A percentile compares a stretch with the other conserved stretches of the same genome.
Evolutionary conservation across 2,888 invertebrate genomes (phyloP).

Genomic region (Labia minor): DNA sequence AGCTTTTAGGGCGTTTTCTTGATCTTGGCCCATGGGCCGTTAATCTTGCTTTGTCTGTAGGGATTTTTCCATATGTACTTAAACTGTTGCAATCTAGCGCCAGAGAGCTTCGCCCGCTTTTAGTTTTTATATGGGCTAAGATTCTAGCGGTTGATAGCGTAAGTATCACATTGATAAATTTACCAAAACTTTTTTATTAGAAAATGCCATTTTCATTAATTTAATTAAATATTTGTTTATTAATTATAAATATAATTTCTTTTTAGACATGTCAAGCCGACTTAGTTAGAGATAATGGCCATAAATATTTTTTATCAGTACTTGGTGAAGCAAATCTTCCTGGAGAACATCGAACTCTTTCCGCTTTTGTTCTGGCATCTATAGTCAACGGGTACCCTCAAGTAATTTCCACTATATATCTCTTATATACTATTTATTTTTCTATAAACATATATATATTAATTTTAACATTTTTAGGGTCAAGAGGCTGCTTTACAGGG

Average conservation of each 20-base stretch:
- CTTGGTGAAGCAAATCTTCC: conserved; percentile 40
- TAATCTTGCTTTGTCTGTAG: conserved; percentile 87
- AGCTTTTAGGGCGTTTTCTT: conserved; percentile 83
- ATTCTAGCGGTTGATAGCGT: conserved; percentile 92
- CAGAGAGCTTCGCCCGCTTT: conserved; percentile 76
- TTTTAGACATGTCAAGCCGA: conserved; percentile 86
- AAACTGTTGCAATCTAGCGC: conserved; percentile 93
- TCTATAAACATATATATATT: background rate
- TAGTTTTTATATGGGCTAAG: conserved; percentile 99
- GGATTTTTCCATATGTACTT: conserved; percentile 97
- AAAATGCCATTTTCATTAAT: conserved; percentile 18
- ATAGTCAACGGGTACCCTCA: conserved; percentile 80
- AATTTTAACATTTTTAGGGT: conserved; percentile 38
- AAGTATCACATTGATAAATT: conserved; percentile 36
- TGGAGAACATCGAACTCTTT: conserved; percentile 79
- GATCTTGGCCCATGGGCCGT: conserved; percentile 96
- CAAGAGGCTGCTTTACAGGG: conserved; percentile 87
- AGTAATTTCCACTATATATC: no score
- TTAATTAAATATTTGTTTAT: no score
- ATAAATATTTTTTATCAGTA: conserved; percentile 88
- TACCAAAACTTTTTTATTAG: background rate
- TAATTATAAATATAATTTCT: conserved; percentile 19
- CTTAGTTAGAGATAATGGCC: conserved; percentile 83
- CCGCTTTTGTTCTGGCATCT: conserved; percentile 88
- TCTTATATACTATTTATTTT: background rate